Evolutionary conservation across 1,140 invertebrate genomes (phyloP).

Genomic region (Armadillidium nasatum): DNA sequence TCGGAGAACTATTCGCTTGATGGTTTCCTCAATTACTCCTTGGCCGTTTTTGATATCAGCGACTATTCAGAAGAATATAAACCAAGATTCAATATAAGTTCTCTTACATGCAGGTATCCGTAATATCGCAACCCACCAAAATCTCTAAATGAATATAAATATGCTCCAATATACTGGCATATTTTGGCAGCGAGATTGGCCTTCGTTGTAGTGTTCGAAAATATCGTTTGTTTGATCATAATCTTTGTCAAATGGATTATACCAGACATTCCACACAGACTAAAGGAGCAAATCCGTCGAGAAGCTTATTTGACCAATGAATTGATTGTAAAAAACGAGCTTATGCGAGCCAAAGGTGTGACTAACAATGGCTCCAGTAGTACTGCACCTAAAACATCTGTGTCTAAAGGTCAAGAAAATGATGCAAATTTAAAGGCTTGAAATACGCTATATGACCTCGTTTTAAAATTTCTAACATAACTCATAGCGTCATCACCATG

Average conservation of each 20-base stretch:
- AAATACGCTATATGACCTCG: no score
- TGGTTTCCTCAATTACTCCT: slow-evolving; percentile 66
- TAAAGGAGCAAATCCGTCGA: slow-evolving; percentile 71
- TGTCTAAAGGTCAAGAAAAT: no score
- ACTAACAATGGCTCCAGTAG: neutral
- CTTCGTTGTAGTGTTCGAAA: slow-evolving; percentile 91
- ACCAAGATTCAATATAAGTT: neutral
- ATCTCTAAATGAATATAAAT: slow-evolving; percentile 59
- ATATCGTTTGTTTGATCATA: slow-evolving; percentile 74
- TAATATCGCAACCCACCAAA: slow-evolving; percentile 61
- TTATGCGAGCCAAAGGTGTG: slow-evolving; percentile 43
- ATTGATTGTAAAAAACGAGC: slow-evolving; percentile 77
- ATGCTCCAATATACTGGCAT: slow-evolving; percentile 79
- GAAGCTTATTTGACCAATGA: slow-evolving; percentile 85
- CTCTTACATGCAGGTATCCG: slow-evolving; percentile 54
- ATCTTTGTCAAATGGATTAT: slow-evolving; percentile 79
- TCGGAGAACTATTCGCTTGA: slow-evolving; percentile 60
- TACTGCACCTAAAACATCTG: no score
- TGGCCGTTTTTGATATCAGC: slow-evolving; percentile 33
- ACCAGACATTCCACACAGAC: slow-evolving; percentile 71
- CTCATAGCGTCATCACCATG: no score
- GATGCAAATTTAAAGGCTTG: no score
- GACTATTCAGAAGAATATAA: slow-evolving; percentile 31
- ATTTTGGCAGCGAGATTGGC: slow-evolving; percentile 80
- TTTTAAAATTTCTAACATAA: no score